phyloP scores from a whole-genome alignment of 2,113 vertebrate species.

The Phalacrocorax pelagicus region DNA sequence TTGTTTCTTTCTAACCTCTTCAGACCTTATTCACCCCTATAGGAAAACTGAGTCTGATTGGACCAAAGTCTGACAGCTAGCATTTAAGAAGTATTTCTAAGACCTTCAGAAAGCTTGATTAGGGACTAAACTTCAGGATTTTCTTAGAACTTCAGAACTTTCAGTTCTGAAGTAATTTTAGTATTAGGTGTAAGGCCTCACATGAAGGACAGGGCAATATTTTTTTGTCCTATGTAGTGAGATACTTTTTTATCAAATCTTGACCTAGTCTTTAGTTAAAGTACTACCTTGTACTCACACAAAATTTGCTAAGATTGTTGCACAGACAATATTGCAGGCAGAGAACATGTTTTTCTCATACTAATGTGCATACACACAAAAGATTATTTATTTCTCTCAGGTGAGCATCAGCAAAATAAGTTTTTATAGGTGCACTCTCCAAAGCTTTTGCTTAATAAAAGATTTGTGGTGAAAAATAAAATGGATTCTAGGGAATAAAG shows the following conservation, averaged over 20 bases:
- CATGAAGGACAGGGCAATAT: neutral
- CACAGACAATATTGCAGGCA: neutral
- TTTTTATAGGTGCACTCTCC: neutral
- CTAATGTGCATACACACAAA: neutral
- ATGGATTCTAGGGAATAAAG: neutral
- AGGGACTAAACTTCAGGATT: neutral
- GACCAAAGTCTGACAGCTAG: neutral
- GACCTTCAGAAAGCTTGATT: neutral
- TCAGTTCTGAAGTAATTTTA: neutral
- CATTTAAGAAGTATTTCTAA: neutral
- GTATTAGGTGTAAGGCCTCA: neutral
- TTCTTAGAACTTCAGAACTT: neutral
- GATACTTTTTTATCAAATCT: neutral
- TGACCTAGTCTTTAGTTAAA: neutral
- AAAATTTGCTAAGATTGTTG: neutral
- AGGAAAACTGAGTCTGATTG: neutral
- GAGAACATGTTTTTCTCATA: neutral
- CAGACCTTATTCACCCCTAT: neutral
- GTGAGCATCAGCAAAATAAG: neutral
- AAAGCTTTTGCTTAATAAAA: neutral
- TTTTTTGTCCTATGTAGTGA: neutral
- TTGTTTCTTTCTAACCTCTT: neutral
- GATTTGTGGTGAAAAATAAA: neutral
- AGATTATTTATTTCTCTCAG: neutral
- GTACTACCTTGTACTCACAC: neutral